Evolutionary conservation across 2,888 invertebrate species (phyloP).

Genomic region (Cremastinae sp.): DNA sequence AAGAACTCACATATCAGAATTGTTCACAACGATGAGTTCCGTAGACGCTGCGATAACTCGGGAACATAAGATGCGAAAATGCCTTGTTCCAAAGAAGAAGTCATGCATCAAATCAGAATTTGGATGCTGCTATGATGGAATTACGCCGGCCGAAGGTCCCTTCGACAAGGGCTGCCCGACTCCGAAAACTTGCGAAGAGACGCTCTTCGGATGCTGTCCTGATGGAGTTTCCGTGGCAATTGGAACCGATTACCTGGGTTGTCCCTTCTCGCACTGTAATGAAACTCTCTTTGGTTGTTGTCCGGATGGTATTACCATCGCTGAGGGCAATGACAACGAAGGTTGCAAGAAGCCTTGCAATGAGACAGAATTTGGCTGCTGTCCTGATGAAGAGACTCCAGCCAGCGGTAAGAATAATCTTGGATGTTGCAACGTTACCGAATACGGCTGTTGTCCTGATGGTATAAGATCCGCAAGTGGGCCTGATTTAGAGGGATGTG

Average conservation of each 20-base stretch:
- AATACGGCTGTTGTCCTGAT: slow-evolving; percentile 88
- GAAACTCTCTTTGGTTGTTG: slow-evolving; percentile 94
- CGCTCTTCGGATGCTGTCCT: slow-evolving; percentile 89
- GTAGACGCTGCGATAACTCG: slow-evolving; percentile 81
- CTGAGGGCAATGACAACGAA: slow-evolving; percentile 90
- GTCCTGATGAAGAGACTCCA: slow-evolving; percentile 80
- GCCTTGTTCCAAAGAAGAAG: slow-evolving; percentile 83
- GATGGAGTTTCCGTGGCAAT: slow-evolving; percentile 90
- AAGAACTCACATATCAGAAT: slow-evolving; percentile 75
- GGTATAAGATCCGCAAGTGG: slow-evolving; percentile 85
- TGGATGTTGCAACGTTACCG: slow-evolving; percentile 79
- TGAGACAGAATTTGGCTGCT: slow-evolving; percentile 82
- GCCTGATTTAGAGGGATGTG: slow-evolving; percentile 81
- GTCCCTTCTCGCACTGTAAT: slow-evolving; percentile 87
- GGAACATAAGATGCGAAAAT: slow-evolving; percentile 81
- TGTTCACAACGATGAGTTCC: slow-evolving; percentile 82
- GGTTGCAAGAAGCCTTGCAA: slow-evolving; percentile 88
- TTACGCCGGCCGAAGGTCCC: slow-evolving; percentile 89
- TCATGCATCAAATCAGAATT: slow-evolving; percentile 85
- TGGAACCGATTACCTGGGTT: slow-evolving; percentile 87
- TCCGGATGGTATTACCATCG: slow-evolving; percentile 87
- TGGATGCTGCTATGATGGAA: slow-evolving; percentile 93
- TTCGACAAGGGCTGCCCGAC: slow-evolving; percentile 90
- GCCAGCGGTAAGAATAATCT: slow-evolving; percentile 77
- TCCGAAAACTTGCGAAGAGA: slow-evolving; percentile 88